Evolutionary conservation across 1,140 invertebrate species (phyloP), one percentile per base, ranked within the genome.

Genomic region (Popillia japonica): DNA sequence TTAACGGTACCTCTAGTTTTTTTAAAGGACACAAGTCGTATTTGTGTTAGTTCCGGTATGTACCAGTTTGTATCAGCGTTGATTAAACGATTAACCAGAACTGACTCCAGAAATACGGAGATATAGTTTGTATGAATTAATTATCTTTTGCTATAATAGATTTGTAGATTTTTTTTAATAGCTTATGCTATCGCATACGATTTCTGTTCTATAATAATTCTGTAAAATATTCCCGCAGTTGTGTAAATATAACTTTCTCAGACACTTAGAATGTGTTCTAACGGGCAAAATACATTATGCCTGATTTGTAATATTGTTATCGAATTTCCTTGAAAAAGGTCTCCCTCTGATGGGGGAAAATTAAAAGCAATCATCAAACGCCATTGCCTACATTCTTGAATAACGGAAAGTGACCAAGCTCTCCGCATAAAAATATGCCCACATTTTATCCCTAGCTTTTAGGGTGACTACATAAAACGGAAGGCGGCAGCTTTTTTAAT

Each of bases 291-390:
- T 34, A 6, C 61, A 68, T 68, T 27, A 23, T 17, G 61, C 9
- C 61, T 34, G 61, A 68, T 68, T 68, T 34, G 22, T 68, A 68
- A 3, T 20, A 68, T 68, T 68, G 61, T 68, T 68, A 68, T 27
- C 20, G 61, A 27, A 68, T 68, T 68, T 27, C 61, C 61, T 68
- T 68, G 61, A 68, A 68, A 68, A 68, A 68, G 22, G 27, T 23
- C 20, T 22, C 61, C 61, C 61, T 68, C 61, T 17, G 22, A 14
- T n/a, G 11, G 22, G 27, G 10, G 61, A 34, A 68, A 68, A 68
- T 68, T 68, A 68, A 68, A 68, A 68, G 20, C 61, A 22, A 68
- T 68, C 61, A 68, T 68, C 61, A 68, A 68, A 68, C 20, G 61
- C 11, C 61, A 68, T 68, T 68, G 17, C 22, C 61, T 34, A 27